A percentile compares a stretch with the other conserved stretches of the same genome.
These are phyloP conservation scores for Cercopithecus mona DNA, from an alignment of 2,113 vertebrate genomes.

Conservation along the genomic window DNA sequence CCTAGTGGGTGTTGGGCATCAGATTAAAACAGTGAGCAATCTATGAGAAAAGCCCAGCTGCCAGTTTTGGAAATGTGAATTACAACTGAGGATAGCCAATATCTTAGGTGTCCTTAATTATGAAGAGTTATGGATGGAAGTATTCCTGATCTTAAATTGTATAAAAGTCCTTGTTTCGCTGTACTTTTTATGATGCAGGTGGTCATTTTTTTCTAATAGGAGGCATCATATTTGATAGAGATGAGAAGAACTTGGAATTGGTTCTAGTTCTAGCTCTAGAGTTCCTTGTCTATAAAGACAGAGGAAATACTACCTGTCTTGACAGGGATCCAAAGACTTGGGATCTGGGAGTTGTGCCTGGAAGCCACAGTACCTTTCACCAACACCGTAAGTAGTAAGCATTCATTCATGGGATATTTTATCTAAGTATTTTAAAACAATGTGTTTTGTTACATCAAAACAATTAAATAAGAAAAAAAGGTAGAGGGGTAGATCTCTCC, in stretches of 20 bases:
- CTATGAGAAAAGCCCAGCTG: not conserved
- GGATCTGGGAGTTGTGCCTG: not conserved
- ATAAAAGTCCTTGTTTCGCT: not conserved
- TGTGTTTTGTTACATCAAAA: constrained; percentile 9
- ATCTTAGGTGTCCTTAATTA: not conserved
- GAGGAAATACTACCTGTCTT: not conserved
- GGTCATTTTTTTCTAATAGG: not conserved
- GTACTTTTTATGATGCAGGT: not conserved
- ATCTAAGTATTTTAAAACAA: constrained; percentile 22
- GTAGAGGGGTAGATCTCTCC: not conserved
- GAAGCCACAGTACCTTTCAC: not conserved
- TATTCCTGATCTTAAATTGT: not conserved
- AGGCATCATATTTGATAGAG: not conserved
- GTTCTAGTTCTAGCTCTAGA: not conserved
- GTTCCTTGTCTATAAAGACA: not conserved
- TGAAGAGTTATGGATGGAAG: not conserved
- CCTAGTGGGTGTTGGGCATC: not conserved
- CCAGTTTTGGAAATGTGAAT: not conserved
- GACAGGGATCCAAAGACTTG: not conserved
- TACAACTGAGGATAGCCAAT: not conserved
- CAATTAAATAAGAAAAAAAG: not conserved
- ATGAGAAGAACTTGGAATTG: not conserved
- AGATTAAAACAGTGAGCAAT: not conserved
- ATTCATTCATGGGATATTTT: constrained; percentile 30
- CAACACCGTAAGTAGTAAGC: not conserved